Percentiles rank a stretch among this genome's conserved stretches.
phyloP scores from a whole-genome alignment of 2,888 invertebrate genomes.

The Heliconius ismenius region DNA sequence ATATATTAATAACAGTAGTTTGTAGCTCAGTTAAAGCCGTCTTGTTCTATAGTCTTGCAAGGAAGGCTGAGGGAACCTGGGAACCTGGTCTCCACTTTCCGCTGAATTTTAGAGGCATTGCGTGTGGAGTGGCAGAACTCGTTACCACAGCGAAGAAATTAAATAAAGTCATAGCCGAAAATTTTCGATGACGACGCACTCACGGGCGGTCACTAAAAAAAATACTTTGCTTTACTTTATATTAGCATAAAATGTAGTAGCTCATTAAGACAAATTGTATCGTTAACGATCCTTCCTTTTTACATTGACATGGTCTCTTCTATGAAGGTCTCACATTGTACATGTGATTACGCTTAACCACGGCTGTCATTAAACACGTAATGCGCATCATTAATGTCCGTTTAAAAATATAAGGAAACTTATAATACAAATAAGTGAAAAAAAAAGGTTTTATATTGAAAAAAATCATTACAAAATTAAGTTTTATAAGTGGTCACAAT shows the following conservation, averaged over 20 bases:
- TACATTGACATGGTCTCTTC: constrained; percentile 37
- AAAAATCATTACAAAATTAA: no score
- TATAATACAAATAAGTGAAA: not conserved
- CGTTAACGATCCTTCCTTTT: constrained; percentile 18
- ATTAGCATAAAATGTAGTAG: not conserved
- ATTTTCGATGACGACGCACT: no score
- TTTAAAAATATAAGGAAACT: constrained; percentile 22
- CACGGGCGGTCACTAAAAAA: not conserved
- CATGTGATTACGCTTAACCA: constrained; percentile 31
- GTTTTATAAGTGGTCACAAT: no score
- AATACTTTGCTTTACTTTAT: not conserved
- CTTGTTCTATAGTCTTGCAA: not conserved
- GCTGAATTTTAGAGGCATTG: no score
- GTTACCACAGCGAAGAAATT: no score
- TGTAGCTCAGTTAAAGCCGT: not conserved
- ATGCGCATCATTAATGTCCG: constrained; percentile 32
- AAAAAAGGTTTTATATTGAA: no score
- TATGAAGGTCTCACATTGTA: constrained; percentile 31
- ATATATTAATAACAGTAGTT: not conserved
- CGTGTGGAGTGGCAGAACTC: no score
- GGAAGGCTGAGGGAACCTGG: no score
- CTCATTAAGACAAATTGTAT: constrained; percentile 3
- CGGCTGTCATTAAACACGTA: constrained; percentile 31
- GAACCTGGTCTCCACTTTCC: no score
- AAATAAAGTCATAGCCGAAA: no score